Conservation (phyloP, 2,797 vertebrate species). For the Glossophaga mutica region DNA sequence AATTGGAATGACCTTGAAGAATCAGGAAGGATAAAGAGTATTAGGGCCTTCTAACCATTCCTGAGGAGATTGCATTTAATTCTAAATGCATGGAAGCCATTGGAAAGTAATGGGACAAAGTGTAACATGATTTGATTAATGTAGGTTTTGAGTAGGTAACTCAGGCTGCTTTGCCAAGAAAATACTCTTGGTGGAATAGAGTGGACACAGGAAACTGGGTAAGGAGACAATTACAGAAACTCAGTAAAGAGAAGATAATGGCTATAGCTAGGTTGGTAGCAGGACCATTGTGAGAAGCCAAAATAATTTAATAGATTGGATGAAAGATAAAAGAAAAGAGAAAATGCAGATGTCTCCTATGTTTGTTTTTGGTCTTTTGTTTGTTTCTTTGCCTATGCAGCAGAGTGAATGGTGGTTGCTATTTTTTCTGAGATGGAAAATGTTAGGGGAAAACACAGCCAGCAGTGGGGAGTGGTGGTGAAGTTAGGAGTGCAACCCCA, state of each 20-base stretch:
- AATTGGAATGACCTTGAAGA: not conserved
- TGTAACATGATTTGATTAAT: not conserved
- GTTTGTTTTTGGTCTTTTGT: not conserved
- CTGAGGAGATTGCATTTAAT: not conserved
- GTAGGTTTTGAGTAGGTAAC: not conserved
- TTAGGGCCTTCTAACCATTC: not conserved
- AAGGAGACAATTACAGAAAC: not conserved
- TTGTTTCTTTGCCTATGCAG: not conserved
- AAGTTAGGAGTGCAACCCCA: not conserved
- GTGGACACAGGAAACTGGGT: not conserved
- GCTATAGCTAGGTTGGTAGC: not conserved
- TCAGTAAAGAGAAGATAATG: too few species aligned
- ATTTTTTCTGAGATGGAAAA: not conserved
- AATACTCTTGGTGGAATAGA: not conserved
- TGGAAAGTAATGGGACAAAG: too few species aligned
- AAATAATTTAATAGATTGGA: not conserved
- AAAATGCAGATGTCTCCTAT: fast-evolving
- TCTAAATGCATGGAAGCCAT: not conserved
- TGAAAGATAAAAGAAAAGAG: not conserved
- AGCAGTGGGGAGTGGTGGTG: fast-evolving
- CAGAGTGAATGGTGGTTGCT: fast-evolving
- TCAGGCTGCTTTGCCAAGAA: not conserved
- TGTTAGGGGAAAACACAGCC: not conserved
- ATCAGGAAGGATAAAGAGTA: not conserved
- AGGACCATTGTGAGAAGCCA: not conserved